Conservation (phyloP, 2,113 vertebrate genomes). For the Tinamus guttatus region DNA sequence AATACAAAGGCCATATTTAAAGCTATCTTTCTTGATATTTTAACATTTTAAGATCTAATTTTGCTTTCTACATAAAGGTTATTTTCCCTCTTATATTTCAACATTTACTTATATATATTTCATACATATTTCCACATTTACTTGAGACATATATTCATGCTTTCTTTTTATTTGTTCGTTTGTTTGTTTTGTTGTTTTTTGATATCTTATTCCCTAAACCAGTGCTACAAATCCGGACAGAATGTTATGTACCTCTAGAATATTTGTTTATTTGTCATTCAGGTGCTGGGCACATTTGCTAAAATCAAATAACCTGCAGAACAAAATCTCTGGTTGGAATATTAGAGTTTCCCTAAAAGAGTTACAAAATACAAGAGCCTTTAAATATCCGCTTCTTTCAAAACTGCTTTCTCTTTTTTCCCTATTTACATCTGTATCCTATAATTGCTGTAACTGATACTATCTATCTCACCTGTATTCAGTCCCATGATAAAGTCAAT, state of each 20-base stretch:
- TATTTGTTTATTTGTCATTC: neutral
- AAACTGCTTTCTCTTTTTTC: neutral
- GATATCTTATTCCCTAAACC: neutral
- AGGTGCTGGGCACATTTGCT: neutral
- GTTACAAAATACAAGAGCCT: neutral
- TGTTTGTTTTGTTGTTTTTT: neutral
- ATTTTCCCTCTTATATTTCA: neutral
- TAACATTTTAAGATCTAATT: neutral
- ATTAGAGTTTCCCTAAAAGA: neutral
- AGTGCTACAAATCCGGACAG: neutral
- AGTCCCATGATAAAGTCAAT: constrained; percentile 33
- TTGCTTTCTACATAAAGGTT: neutral
- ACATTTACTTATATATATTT: neutral
- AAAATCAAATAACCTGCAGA: neutral
- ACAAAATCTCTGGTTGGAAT: neutral
- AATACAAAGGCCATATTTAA: neutral
- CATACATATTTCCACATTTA: neutral
- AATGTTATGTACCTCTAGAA: neutral
- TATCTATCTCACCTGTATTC: constrained; percentile 30
- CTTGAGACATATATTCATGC: neutral
- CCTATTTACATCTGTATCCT: constrained; percentile 30
- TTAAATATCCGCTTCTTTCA: neutral
- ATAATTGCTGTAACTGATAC: constrained; percentile 51
- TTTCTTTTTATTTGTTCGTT: neutral
- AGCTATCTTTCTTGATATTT: neutral